phyloP scores from a whole-genome alignment of 2,113 vertebrate species.

The Nothocercus nigrocapillus region DNA sequence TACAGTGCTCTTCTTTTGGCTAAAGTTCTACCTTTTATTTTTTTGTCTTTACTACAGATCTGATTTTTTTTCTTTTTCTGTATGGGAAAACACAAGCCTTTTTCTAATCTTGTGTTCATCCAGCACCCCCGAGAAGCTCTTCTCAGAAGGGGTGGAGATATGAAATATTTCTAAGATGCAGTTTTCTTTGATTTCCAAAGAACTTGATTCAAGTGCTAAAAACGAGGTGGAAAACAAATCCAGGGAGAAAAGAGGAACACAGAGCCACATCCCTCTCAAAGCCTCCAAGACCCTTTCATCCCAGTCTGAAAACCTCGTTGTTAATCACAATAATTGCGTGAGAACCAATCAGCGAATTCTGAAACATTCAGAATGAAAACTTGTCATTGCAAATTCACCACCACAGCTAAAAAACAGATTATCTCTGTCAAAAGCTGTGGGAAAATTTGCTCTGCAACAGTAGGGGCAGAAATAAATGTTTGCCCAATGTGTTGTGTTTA shows the following conservation, averaged over 20 bases:
- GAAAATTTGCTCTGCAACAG: slow-evolving; percentile 64
- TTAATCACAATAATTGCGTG: slow-evolving; percentile 70
- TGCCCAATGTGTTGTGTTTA: slow-evolving; percentile 37
- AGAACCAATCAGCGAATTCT: slow-evolving; percentile 59
- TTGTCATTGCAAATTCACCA: slow-evolving; percentile 59
- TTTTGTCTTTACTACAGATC: not conserved
- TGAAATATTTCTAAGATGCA: not conserved
- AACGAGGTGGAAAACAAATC: slow-evolving; percentile 19
- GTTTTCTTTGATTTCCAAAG: slow-evolving; percentile 29
- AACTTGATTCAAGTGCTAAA: slow-evolving; percentile 4
- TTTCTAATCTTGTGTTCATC: not conserved
- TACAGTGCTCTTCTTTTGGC: not conserved
- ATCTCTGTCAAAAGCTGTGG: slow-evolving; percentile 47
- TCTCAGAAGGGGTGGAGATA: not conserved
- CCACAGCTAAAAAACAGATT: slow-evolving; percentile 15
- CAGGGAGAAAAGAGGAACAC: not conserved
- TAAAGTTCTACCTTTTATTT: not conserved
- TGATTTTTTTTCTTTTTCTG: not conserved
- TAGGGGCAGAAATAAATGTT: slow-evolving; percentile 54
- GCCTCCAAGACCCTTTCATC: slow-evolving; percentile 14
- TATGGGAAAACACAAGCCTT: not conserved
- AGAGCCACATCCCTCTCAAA: not conserved
- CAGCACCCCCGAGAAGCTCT: not conserved
- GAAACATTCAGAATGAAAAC: slow-evolving; percentile 51
- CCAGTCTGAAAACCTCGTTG: slow-evolving; percentile 46